Conservation (phyloP, 2,888 invertebrate species). For the Yponomeuta malinellus region DNA sequence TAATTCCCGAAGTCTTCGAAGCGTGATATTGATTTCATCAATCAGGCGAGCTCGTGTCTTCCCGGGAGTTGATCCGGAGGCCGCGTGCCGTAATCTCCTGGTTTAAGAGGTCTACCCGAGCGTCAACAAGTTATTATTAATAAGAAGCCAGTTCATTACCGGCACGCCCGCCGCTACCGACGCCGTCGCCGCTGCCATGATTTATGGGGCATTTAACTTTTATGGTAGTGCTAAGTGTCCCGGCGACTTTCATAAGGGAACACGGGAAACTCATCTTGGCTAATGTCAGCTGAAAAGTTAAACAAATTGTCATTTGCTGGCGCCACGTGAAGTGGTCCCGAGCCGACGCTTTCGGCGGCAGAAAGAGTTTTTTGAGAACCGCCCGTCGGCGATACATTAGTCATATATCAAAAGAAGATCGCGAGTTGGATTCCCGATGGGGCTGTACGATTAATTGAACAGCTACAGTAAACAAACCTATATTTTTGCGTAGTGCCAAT, state of each 20-base stretch:
- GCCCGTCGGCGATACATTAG: background rate
- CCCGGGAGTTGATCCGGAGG: background rate
- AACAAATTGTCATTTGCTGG: conserved; percentile 46
- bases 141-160: conserved; percentile 58
- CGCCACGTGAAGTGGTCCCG: conserved; percentile 8
- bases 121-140: conserved; percentile 46
- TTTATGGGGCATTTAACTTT: conserved; percentile 70
- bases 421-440: too few species aligned
- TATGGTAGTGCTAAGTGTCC: conserved; percentile 66
- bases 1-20: conserved; percentile 26
- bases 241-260: conserved; percentile 50
- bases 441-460: too few species aligned
- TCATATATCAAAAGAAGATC: too few species aligned
- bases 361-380: background rate
- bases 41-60: conserved; percentile 23
- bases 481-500: too few species aligned
- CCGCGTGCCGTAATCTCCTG: background rate
- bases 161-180: background rate
- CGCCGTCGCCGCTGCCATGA: conserved; percentile 51
- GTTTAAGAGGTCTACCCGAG: background rate
- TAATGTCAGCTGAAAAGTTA: conserved; percentile 64
- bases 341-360: background rate
- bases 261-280: conserved; percentile 53
- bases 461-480: too few species aligned
- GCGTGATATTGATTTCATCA: conserved; percentile 39